Conservation (phyloP, 30 jellyfish, hydroid and myxozoan genomes). For the Nemopilema nomurai region DNA sequence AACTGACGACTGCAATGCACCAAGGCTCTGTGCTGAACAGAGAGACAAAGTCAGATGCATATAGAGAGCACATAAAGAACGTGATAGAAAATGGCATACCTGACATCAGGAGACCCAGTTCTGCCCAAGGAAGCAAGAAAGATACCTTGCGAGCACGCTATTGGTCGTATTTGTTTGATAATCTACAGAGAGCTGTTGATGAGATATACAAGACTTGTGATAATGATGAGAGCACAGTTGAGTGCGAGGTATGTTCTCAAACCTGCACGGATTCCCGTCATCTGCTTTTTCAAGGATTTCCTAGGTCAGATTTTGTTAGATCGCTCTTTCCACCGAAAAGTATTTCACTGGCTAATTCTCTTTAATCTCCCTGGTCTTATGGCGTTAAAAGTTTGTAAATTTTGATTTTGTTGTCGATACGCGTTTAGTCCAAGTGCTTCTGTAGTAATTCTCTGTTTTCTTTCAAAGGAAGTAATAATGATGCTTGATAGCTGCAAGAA, state of each 20-base stretch:
- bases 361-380: too few species aligned
- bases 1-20: not conserved
- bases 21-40: constrained; percentile 21
- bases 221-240: constrained; percentile 88
- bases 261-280: not conserved
- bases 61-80: constrained; percentile 57
- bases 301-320: too few species aligned
- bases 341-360: too few species aligned
- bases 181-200: constrained; percentile 94
- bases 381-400: too few species aligned
- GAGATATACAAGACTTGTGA: constrained; percentile 93
- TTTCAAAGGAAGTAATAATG: constrained; percentile 89
- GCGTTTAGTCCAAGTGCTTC: not conserved
- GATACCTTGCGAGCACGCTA: constrained; percentile 88
- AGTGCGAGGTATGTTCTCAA: constrained; percentile 78
- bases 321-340: too few species aligned
- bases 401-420: too few species aligned
- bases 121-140: constrained; percentile 65
- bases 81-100: constrained; percentile 57
- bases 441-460: not conserved
- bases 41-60: constrained; percentile 74
- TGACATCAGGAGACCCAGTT: constrained; percentile 68
- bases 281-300: not conserved
- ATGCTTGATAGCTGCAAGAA: constrained; percentile 88
- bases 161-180: constrained; percentile 93